These are phyloP conservation scores for Quadroppia sp. DNA, from an alignment of 2,888 invertebrate species.

Conservation along the genomic window DNA sequence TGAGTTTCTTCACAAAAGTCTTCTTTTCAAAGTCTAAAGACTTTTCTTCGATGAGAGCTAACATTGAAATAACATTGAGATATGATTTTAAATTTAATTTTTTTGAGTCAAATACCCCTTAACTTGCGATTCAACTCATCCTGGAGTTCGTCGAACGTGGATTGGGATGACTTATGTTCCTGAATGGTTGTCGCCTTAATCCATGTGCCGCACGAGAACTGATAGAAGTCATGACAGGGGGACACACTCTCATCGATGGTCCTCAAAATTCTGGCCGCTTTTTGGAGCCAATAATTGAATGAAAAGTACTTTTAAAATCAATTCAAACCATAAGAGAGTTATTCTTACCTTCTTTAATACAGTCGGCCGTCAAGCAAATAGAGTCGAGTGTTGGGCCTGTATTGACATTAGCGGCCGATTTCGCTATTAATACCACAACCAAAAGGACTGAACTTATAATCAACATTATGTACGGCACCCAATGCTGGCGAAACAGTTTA, in stretches of 20 bases:
- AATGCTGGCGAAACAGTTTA: background rate
- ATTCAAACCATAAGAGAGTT: background rate
- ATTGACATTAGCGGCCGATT: slow-evolving; percentile 8
- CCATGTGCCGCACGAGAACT: slow-evolving; percentile 73
- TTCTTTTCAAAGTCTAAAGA: slow-evolving; percentile 48
- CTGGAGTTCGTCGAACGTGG: slow-evolving; percentile 37
- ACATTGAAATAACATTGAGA: background rate
- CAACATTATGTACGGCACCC: slow-evolving; percentile 24
- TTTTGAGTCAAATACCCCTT: slow-evolving; percentile 11
- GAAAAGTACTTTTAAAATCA: background rate
- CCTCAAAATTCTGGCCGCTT: slow-evolving; percentile 66
- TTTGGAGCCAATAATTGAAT: background rate
- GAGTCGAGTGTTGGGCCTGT: background rate
- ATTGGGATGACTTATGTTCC: slow-evolving; percentile 38
- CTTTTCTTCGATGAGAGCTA: slow-evolving; percentile 48
- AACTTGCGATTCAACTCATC: slow-evolving; percentile 38
- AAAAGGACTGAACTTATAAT: background rate
- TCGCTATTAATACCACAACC: slow-evolving; percentile 35
- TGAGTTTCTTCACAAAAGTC: slow-evolving; percentile 50
- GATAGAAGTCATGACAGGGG: slow-evolving; percentile 77
- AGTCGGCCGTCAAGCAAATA: slow-evolving; percentile 5
- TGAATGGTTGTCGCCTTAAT: slow-evolving; percentile 51
- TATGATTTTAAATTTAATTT: background rate
- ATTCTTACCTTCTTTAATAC: slow-evolving; percentile 33
- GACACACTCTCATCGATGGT: slow-evolving; percentile 68